Evolutionary conservation across 2,113 vertebrate genomes (phyloP), one percentile per base, ranked within the genome.

Genomic region (Bostrychus sinensis): DNA sequence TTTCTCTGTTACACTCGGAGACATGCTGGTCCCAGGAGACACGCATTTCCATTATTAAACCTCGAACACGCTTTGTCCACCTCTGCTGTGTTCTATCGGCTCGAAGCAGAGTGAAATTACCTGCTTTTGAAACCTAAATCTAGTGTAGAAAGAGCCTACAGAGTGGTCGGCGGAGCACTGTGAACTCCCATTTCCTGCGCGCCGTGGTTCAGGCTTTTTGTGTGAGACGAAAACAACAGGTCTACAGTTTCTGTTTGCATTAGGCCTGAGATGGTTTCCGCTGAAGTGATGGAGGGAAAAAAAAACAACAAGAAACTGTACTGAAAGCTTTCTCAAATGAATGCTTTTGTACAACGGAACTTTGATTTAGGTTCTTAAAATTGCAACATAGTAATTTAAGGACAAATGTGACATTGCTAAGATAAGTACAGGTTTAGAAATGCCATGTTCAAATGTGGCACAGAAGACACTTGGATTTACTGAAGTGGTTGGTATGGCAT

Each of bases 41-140:
- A 60, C 66, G 32, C 25, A 53, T 80, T 89, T 91, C 70, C 77
- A 88, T 90, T 90, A 92, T 89, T 91, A 88, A 88, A 88, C 78
- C 70, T 45, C n/a, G 45, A 69, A 58, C 73, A 70, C 71, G 56
- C 22, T 13, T 73, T 37, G 75, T 62, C 56, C 66, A 70, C 66
- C 72, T 61, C 46, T 72, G 76, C 76, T 78, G 75, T 88, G 88
- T 39, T 90, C 77, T 61, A 72, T 82, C 76, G 62, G 55, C 54
- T 60, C 54, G 46, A 71, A 72, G 75, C 56, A 77, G 76, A 73
- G 70, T 72, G 72, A 83, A 91, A 90, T 87, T 80, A 91, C 84
- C 83, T 87, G 77, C 62, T 82, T 80, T 64, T 75, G 65, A 81
- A 72, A 46, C 56, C 62, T 70, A 66, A 82, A 66, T 56, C 54